Evolutionary conservation across 2,113 vertebrate species (phyloP).

Genomic region (Phasianus colchicus): DNA sequence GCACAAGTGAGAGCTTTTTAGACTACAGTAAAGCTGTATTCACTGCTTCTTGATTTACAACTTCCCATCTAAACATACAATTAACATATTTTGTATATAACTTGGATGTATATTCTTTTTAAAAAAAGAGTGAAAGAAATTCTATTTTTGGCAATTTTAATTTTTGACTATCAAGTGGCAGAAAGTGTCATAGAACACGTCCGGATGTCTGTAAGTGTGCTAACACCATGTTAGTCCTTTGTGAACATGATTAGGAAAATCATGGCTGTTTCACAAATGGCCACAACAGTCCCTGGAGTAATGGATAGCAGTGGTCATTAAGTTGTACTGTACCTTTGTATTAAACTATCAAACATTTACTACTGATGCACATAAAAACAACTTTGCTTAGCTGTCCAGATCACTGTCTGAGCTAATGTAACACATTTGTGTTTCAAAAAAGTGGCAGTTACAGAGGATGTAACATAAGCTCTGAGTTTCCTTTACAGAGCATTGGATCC

Average conservation of each 20-base stretch:
- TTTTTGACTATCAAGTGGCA: background rate
- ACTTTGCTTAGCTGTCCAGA: rapidly evolving
- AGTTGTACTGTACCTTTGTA: background rate
- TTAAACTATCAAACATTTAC: background rate
- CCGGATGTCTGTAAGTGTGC: background rate
- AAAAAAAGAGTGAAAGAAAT: background rate
- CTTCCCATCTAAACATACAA: background rate
- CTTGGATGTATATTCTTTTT: background rate
- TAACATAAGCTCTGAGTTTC: background rate
- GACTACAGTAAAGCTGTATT: background rate
- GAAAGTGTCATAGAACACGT: background rate
- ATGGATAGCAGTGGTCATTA: background rate
- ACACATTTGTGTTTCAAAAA: background rate
- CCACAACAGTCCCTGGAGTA: background rate
- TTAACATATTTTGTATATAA: background rate
- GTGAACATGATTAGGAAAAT: background rate
- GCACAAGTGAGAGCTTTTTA: background rate
- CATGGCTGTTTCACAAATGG: background rate
- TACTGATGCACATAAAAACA: background rate
- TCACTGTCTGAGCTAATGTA: background rate
- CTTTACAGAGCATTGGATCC: background rate
- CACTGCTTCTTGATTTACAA: background rate
- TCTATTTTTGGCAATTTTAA: rapidly evolving
- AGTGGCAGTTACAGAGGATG: background rate
- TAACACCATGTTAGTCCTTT: background rate